These are phyloP conservation scores for Cettia cetti DNA, from an alignment of 2,113 vertebrate species.

Conservation along the genomic window DNA sequence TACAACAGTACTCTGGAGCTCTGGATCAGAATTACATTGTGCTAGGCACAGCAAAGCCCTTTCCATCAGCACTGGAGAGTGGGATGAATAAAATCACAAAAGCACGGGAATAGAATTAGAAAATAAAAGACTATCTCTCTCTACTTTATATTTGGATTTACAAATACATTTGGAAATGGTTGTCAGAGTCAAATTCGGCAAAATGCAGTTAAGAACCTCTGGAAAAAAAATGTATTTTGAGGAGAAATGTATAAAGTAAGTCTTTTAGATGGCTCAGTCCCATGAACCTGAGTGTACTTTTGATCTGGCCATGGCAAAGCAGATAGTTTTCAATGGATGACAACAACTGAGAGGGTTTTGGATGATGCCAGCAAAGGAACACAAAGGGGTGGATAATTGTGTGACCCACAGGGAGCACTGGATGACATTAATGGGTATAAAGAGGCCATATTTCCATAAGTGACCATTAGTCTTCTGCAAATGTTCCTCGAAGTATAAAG, in stretches of 20 bases:
- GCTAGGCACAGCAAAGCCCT: neutral
- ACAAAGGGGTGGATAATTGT: conserved; percentile 45
- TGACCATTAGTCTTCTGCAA: conserved; percentile 65
- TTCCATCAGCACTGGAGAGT: neutral
- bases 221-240: neutral
- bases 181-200: neutral
- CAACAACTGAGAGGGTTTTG: neutral
- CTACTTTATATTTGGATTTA: neutral
- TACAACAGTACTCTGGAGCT: neutral
- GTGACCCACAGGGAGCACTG: conserved; percentile 36
- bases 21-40: neutral
- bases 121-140: neutral
- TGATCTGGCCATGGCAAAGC: neutral
- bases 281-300: neutral
- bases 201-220: neutral
- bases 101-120: neutral
- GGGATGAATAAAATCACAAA: neutral
- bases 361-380: neutral
- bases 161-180: neutral
- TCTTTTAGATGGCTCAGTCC: neutral
- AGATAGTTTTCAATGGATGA: neutral
- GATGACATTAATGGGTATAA: conserved; percentile 51
- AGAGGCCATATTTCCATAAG: conserved; percentile 56
- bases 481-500: conserved; percentile 62
- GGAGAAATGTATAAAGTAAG: neutral